Evolutionary conservation across 2,113 vertebrate genomes (phyloP).

Genomic region (Melanotaenia duboulayi): DNA sequence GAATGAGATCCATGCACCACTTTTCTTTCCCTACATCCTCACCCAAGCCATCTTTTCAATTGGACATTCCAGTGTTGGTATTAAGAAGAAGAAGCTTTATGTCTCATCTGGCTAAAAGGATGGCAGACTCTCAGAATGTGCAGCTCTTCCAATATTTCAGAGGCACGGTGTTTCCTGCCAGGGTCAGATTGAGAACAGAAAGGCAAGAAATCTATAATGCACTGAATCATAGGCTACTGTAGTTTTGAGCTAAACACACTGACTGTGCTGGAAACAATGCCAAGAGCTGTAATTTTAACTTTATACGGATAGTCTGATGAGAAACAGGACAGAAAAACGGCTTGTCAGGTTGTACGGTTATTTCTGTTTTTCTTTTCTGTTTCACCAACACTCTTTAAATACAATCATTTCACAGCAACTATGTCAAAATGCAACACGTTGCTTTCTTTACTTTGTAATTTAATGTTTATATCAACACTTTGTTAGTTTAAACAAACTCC

Average conservation of each 20-base stretch:
- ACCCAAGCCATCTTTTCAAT: slow-evolving; percentile 67
- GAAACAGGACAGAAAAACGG: slow-evolving; percentile 50
- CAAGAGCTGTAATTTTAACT: slow-evolving; percentile 62
- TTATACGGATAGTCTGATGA: slow-evolving; percentile 56
- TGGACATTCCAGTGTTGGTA: slow-evolving; percentile 49
- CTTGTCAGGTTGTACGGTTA: slow-evolving; percentile 27
- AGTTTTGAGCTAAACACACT: slow-evolving; percentile 51
- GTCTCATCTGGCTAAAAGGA: slow-evolving; percentile 69
- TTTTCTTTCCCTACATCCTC: slow-evolving; percentile 72
- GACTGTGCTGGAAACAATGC: slow-evolving; percentile 38
- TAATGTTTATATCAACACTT: slow-evolving; percentile 32
- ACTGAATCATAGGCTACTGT: slow-evolving; percentile 63
- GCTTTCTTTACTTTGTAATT: slow-evolving; percentile 25
- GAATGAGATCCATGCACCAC: slow-evolving; percentile 68
- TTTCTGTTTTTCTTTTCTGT: slow-evolving; percentile 49
- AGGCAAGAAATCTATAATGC: slow-evolving; percentile 51
- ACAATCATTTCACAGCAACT: slow-evolving; percentile 28
- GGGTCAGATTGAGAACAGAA: slow-evolving; percentile 64
- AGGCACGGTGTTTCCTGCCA: slow-evolving; percentile 56
- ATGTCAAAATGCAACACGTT: slow-evolving; percentile 44
- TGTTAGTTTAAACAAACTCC: slow-evolving; percentile 20
- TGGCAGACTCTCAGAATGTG: slow-evolving; percentile 66
- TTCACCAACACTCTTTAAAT: slow-evolving; percentile 50
- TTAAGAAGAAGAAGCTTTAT: slow-evolving; percentile 61
- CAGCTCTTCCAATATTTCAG: slow-evolving; percentile 63